Percentiles rank a stretch among this genome's conserved stretches.
phyloP scores from a whole-genome alignment of 2,888 invertebrate genomes.

The Melangyna quadrimaculata region DNA sequence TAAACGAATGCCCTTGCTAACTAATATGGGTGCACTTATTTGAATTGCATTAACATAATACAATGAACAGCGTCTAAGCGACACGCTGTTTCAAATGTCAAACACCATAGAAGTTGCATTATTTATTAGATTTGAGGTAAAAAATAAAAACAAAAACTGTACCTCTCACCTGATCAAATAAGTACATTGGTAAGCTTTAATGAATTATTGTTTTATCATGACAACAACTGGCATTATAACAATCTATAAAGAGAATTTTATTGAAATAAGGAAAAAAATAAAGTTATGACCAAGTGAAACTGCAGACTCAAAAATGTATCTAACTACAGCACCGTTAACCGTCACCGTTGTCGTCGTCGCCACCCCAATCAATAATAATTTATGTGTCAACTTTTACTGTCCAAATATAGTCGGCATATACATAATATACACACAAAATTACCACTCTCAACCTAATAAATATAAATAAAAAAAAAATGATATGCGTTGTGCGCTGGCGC shows the following conservation, averaged over 20 bases:
- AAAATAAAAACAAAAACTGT: background rate
- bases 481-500: conserved; percentile 37
- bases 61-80: conserved; percentile 19
- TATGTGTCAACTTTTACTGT: conserved; percentile 45
- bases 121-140: conserved; percentile 26
- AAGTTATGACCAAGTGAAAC: conserved; percentile 42
- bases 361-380: conserved; percentile 5
- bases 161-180: conserved; percentile 59
- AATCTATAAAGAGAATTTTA: conserved; percentile 28
- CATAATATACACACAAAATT: background rate
- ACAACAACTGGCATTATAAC: background rate
- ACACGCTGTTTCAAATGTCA: conserved; percentile 44
- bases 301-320: too few relatives aligned
- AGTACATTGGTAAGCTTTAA: conserved; percentile 34
- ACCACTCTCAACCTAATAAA: background rate
- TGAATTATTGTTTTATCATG: conserved; percentile 33
- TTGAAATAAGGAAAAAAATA: conserved; percentile 21
- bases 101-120: conserved; percentile 25
- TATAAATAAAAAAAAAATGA: conserved; percentile 19
- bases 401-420: background rate
- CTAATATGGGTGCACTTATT: conserved; percentile 40
- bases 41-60: conserved; percentile 26
- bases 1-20: conserved; percentile 40
- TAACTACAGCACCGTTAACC: background rate
- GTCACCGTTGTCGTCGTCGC: background rate